These are phyloP conservation scores for Mohoua ochrocephala DNA, from an alignment of 2,113 vertebrate genomes.

Conservation along the genomic window DNA sequence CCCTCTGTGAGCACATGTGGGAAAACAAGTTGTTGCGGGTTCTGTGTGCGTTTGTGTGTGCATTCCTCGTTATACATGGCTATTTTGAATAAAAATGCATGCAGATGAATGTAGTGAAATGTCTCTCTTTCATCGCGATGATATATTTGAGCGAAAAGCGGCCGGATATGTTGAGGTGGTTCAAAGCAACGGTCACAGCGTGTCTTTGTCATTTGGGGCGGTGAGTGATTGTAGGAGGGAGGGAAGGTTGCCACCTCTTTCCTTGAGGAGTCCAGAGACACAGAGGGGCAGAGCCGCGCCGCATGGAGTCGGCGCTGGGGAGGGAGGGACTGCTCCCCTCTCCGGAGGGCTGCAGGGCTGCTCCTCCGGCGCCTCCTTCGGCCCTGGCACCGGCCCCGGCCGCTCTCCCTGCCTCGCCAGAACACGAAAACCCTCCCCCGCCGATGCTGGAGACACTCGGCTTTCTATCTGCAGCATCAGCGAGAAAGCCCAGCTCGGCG, in stretches of 20 bases:
- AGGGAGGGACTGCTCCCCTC: not conserved
- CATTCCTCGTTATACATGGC: not conserved
- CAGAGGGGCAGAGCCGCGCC: not conserved
- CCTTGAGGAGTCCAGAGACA: not conserved
- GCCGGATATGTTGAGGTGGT: not conserved
- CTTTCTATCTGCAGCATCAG: conserved; percentile 79
- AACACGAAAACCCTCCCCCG: not conserved
- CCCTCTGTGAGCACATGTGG: not conserved
- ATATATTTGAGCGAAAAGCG: not conserved
- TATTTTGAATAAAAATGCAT: not conserved
- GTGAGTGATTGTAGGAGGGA: not conserved
- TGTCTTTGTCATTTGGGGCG: not conserved
- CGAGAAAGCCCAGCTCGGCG: conserved; percentile 69
- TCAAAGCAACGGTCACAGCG: conserved; percentile 12
- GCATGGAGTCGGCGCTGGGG: not conserved
- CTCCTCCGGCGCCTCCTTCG: not conserved
- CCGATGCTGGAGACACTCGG: not conserved
- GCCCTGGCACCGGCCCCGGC: not conserved
- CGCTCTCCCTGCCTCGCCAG: not conserved
- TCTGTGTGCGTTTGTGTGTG: not conserved
- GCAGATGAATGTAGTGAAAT: not conserved
- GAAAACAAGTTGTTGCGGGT: not conserved
- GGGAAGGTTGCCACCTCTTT: conserved; percentile 22
- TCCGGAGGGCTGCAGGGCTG: not conserved
- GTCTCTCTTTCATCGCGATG: not conserved